Percentiles rank a stretch among this genome's conserved stretches.
Evolutionary conservation across 2,113 vertebrate species (phyloP).

Genomic region (Tylochromis polylepis): DNA sequence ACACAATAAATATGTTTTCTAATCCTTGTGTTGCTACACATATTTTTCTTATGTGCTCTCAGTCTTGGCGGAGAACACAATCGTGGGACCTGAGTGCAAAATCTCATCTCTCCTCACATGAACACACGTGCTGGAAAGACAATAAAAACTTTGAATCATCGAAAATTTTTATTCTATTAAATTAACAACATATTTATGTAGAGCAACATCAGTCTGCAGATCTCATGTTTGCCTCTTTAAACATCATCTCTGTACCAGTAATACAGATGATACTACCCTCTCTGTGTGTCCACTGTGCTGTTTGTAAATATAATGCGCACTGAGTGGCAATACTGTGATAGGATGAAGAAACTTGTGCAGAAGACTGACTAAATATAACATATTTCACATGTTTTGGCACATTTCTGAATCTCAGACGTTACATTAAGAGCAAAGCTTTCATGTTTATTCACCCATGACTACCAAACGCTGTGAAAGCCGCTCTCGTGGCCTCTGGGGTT

Average conservation of each 20-base stretch:
- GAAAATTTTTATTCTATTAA: not conserved
- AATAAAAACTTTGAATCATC: not conserved
- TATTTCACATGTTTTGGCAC: not conserved
- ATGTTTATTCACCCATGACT: not conserved
- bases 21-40: rapidly evolving
- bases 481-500: not conserved
- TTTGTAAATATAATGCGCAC: not conserved
- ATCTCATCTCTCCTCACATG: not conserved
- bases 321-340: not conserved
- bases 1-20: not conserved
- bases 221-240: not conserved
- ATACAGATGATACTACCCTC: not conserved
- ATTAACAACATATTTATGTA: too few relatives aligned
- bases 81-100: not conserved
- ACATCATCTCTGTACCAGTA: not conserved
- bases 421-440: not conserved
- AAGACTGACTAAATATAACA: not conserved
- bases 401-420: not conserved
- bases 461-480: not conserved
- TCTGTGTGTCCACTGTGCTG: not conserved
- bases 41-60: not conserved
- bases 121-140: not conserved
- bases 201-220: not conserved
- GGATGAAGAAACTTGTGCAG: not conserved
- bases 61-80: not conserved